These are phyloP conservation scores for Parelbella ahira DNA, from an alignment of 2,888 invertebrate genomes.

Conservation along the genomic window DNA sequence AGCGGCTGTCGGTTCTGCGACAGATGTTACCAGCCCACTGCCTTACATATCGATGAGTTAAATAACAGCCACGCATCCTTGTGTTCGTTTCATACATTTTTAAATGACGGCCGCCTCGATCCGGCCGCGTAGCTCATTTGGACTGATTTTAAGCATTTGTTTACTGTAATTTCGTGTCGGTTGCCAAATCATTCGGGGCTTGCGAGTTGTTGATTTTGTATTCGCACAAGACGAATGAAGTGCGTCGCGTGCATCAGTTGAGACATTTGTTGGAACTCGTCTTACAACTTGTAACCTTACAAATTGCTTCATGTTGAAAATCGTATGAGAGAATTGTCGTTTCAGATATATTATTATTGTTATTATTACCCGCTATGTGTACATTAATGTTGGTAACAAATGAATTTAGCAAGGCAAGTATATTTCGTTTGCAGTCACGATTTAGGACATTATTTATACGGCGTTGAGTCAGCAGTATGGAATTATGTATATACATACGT, in stretches of 20 bases:
- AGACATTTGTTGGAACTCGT: conserved; percentile 9
- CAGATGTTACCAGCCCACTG: no score
- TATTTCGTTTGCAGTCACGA: conserved; percentile 31
- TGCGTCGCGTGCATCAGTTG: conserved; percentile 33
- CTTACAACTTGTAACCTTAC: not conserved
- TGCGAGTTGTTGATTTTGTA: conserved; percentile 17
- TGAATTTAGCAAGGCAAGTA: conserved; percentile 12
- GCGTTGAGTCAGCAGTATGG: conserved; percentile 58
- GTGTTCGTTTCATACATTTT: conserved; percentile 32
- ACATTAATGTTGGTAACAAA: no score
- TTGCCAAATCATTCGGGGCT: conserved; percentile 19
- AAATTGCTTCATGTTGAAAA: not conserved
- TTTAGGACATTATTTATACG: conserved; percentile 38
- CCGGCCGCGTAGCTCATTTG: conserved; percentile 17
- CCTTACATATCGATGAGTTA: no score
- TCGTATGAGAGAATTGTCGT: not conserved
- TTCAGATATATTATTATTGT: not conserved
- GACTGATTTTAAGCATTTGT: conserved; percentile 23
- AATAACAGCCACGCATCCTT: no score
- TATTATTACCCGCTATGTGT: no score
- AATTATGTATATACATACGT: conserved; percentile 51
- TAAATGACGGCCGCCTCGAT: conserved; percentile 7
- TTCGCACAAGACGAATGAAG: conserved; percentile 7
- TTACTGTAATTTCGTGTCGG: conserved; percentile 19
- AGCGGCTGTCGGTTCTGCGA: no score